These are phyloP conservation scores for Nibea albiflora DNA, from an alignment of 2,113 vertebrate genomes.

Conservation along the genomic window DNA sequence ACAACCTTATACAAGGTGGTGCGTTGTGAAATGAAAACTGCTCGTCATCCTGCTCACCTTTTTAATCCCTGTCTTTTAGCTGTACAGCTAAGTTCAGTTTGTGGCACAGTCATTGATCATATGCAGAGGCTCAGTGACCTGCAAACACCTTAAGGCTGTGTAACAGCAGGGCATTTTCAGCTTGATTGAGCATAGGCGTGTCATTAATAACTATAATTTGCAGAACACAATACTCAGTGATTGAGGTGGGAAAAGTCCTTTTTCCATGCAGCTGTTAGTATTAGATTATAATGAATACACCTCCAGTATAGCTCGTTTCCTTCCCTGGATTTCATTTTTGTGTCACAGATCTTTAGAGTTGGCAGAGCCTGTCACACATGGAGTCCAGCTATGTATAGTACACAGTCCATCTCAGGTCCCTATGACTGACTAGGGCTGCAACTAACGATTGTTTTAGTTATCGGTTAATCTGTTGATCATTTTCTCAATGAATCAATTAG, in stretches of 20 bases:
- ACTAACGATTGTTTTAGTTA: too few species aligned
- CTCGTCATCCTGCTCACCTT: background rate
- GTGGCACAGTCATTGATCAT: background rate
- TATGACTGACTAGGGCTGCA: background rate
- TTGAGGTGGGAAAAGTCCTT: background rate
- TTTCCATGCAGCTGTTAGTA: background rate
- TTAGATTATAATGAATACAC: background rate
- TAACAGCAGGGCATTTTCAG: background rate
- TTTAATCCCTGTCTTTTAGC: background rate
- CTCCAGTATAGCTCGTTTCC: background rate
- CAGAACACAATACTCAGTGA: background rate
- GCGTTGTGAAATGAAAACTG: background rate
- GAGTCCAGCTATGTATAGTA: background rate
- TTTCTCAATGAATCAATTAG: too few species aligned
- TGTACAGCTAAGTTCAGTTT: background rate
- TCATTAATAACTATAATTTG: background rate
- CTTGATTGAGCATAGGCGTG: background rate
- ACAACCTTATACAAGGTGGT: background rate
- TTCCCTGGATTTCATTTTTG: background rate
- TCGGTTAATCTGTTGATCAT: too few species aligned
- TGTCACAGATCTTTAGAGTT: slow-evolving; percentile 9
- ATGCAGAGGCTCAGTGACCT: background rate
- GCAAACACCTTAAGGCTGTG: background rate
- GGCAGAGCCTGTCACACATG: background rate
- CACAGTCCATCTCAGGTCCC: background rate